Evolutionary conservation across 1,140 invertebrate species (phyloP), one percentile per base, ranked within the genome.

Genomic region (Zaprionus kolodkinae): DNA sequence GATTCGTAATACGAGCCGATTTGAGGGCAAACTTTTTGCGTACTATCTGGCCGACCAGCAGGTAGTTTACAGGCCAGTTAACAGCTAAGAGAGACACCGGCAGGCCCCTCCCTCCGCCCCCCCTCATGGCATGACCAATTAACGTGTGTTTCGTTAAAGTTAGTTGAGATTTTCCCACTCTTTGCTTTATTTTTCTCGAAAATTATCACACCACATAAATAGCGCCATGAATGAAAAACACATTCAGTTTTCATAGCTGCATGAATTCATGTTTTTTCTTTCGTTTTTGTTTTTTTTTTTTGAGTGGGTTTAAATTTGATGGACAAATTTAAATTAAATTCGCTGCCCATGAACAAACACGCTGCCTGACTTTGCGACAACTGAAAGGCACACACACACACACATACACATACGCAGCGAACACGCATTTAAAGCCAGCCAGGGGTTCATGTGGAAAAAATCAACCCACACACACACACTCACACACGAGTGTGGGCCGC

Each of bases 321-420:
- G 85, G 72, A 78, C 78, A 85, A 88, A 88, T 89, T 89, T 87
- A 88, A 88, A 85, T 89, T 89, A 85, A 85, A 89, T 88, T 89
- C 72, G 62, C 70, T 83, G 60, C 30, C 25, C 61, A 35, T 48
- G 62, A 45, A 65, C 45, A 71, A 27, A 65, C 25, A 55, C n/a
- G 54, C 48, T 36, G 55, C 52, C 63, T 77, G 71, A 68, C 71
- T 77, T 68, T 77, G 71, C 75, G 74, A 69, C 75, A 77, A 77
- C 63, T 76, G 62, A 75, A 71, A 65, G 45, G 45, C 67, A 63
- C 15, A 55, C 56, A 72, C 45, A 66, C 55, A 60, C 25, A 71
- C 45, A 66, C 55, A 54, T 25, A 57, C 40, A 66, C 59, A 56
- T 38, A 72, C 55, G 62, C 13, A 63, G 13, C 21, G 68, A 60